phyloP scores from a whole-genome alignment of 2,113 vertebrate genomes.

The Hystrix cristata region DNA sequence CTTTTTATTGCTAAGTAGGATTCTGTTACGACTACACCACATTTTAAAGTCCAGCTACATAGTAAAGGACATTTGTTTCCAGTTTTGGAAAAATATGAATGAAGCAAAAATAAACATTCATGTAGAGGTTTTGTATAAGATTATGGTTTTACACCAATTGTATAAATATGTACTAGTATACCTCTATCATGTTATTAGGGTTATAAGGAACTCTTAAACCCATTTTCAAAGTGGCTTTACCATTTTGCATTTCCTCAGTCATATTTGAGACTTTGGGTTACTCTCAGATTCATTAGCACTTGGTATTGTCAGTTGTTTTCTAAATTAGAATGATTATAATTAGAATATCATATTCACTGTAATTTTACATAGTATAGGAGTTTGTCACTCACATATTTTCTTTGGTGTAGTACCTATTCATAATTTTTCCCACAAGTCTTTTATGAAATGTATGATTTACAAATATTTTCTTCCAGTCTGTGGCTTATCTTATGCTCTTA shows the following conservation, averaged over 20 bases:
- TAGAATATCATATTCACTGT: neutral
- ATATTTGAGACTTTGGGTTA: neutral
- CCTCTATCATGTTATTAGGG: neutral
- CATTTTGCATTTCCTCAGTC: neutral
- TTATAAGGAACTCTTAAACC: neutral
- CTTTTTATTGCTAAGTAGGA: neutral
- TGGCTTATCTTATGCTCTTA: neutral
- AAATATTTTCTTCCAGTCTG: constrained; percentile 35
- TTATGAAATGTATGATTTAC: neutral
- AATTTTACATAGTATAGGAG: neutral
- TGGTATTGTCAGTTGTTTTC: neutral
- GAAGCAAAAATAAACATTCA: neutral
- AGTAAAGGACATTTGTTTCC: neutral
- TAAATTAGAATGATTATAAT: neutral
- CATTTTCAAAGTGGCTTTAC: neutral
- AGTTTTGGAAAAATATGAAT: neutral
- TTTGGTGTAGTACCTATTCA: neutral
- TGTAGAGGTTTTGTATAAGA: neutral
- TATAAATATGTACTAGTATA: neutral
- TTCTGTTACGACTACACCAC: neutral
- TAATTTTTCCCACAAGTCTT: neutral
- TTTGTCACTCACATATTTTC: neutral
- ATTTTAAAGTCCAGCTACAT: neutral
- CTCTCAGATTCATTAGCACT: neutral
- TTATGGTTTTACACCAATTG: neutral